These are phyloP conservation scores for Isichthys henryi DNA, from an alignment of 2,113 vertebrate genomes.

Conservation along the genomic window DNA sequence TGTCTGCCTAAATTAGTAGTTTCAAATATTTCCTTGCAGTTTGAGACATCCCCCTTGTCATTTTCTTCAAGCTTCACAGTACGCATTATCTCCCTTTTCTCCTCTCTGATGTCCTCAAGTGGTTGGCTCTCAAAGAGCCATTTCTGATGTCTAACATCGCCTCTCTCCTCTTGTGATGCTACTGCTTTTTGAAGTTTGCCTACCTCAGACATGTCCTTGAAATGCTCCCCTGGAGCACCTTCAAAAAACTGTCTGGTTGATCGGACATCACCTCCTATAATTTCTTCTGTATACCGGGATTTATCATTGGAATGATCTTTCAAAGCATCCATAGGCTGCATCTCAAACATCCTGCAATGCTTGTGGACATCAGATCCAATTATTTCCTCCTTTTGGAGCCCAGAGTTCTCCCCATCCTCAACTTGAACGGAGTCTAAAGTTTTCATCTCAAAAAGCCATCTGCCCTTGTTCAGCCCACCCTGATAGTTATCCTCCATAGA, in stretches of 20 bases:
- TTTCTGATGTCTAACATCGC: conserved; percentile 79
- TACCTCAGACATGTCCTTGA: conserved; percentile 59
- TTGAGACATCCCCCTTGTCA: conserved; percentile 74
- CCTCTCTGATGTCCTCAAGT: conserved; percentile 77
- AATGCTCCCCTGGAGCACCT: conserved; percentile 63
- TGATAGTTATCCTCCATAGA: conserved; percentile 70
- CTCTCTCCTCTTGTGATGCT: conserved; percentile 71
- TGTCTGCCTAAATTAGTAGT: conserved; percentile 59
- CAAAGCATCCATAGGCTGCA: conserved; percentile 68
- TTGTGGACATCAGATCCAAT: conserved; percentile 71
- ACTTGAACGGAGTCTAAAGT: conserved; percentile 66
- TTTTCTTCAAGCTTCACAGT: conserved; percentile 77
- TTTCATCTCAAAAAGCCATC: conserved; percentile 79
- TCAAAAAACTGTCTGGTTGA: conserved; percentile 77
- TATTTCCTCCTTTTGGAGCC: conserved; percentile 61
- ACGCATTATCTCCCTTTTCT: conserved; percentile 63
- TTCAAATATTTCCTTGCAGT: conserved; percentile 76
- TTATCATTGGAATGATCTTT: conserved; percentile 61
- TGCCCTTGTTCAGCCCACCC: conserved; percentile 55
- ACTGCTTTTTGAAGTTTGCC: conserved; percentile 63
- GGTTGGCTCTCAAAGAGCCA: conserved; percentile 82
- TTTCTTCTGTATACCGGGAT: conserved; percentile 52
- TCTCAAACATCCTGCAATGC: conserved; percentile 80
- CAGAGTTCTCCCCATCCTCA: conserved; percentile 56
- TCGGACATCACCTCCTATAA: conserved; percentile 78